phyloP scores from a whole-genome alignment of 2,888 invertebrate genomes.

The Linyphia triangularis region DNA sequence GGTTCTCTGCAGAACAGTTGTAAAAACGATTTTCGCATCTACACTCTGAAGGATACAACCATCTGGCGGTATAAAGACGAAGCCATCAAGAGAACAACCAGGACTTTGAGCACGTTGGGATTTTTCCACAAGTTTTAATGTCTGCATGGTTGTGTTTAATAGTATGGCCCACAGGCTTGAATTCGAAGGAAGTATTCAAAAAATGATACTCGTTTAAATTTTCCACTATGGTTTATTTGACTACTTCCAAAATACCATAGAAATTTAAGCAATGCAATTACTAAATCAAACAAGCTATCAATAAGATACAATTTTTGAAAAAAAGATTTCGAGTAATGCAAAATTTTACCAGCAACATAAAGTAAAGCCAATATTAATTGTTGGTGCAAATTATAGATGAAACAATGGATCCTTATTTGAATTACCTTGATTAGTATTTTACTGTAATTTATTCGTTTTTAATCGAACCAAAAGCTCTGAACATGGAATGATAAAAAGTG shows the following conservation, averaged over 20 bases:
- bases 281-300: no score
- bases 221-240: not conserved
- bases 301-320: no score
- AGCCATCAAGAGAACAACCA: slow-evolving; percentile 86
- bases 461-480: no score
- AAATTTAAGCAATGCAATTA: not conserved
- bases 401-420: no score
- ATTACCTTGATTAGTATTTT: no score
- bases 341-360: no score
- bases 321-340: no score
- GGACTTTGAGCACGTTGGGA: slow-evolving; percentile 86
- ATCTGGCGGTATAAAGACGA: slow-evolving; percentile 93
- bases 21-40: slow-evolving; percentile 87
- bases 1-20: slow-evolving; percentile 91
- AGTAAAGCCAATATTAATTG: no score
- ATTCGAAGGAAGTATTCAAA: not conserved
- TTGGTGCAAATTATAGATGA: no score
- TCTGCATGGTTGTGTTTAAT: not conserved
- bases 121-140: slow-evolving; percentile 81
- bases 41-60: slow-evolving; percentile 90
- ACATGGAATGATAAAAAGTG: no score
- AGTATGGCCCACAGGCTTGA: not conserved
- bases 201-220: not conserved
- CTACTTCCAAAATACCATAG: not conserved
- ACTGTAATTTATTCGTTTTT: no score